Evolutionary conservation across 1,140 invertebrate species (phyloP).

Genomic region (Drosophila kepulauana): DNA sequence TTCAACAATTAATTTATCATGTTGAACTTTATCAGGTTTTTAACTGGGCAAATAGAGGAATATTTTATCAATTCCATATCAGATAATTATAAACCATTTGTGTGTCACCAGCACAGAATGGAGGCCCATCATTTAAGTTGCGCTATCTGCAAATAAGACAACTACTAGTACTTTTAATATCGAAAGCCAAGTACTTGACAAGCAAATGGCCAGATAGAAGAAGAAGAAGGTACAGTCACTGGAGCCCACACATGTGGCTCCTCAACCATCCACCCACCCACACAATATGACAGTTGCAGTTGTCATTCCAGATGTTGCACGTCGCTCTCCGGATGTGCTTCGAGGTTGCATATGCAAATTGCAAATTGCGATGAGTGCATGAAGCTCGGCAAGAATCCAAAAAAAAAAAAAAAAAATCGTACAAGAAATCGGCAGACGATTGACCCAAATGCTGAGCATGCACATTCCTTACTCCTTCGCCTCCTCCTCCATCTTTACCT

Average conservation of each 20-base stretch:
- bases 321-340: slow-evolving; percentile 49
- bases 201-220: slow-evolving; percentile 3
- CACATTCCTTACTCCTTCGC: background rate
- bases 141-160: slow-evolving; percentile 25
- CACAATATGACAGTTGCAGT: slow-evolving; percentile 9
- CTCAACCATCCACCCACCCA: background rate
- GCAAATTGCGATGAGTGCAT: slow-evolving; percentile 62
- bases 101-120: slow-evolving; percentile 26
- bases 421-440: slow-evolving; percentile 60
- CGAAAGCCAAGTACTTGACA: slow-evolving; percentile 36
- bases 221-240: slow-evolving; percentile 12
- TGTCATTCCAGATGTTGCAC: slow-evolving; percentile 21
- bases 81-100: slow-evolving; percentile 38
- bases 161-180: slow-evolving; percentile 27
- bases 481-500: background rate
- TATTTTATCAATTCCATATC: slow-evolving; percentile 42
- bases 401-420: background rate
- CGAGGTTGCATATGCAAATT: slow-evolving; percentile 64
- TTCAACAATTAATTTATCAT: slow-evolving; percentile 38
- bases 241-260: background rate
- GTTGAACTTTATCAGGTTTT: slow-evolving; percentile 23
- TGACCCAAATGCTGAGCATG: slow-evolving; percentile 68
- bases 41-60: background rate
- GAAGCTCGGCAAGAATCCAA: slow-evolving; percentile 43
- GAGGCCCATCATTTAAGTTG: slow-evolving; percentile 34